These are phyloP conservation scores for Panagrolaimus sp. DNA, from an alignment of 1,140 invertebrate genomes.

Conservation along the genomic window DNA sequence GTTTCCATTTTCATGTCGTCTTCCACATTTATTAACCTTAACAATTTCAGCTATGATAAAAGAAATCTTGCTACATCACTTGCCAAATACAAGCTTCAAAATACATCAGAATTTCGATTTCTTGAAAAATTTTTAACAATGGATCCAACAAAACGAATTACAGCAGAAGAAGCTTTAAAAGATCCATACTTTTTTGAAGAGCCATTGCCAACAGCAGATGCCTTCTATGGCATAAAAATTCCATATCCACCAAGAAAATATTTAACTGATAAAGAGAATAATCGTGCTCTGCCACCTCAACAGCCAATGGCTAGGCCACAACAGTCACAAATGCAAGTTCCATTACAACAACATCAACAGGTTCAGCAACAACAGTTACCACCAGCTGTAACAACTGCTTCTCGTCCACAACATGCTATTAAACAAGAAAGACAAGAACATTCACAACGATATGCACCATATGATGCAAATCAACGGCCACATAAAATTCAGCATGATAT, in stretches of 20 bases:
- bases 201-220: conserved; percentile 78
- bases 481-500: no score
- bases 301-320: conserved; percentile 1
- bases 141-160: conserved; percentile 96
- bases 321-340: not conserved
- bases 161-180: conserved; percentile 68
- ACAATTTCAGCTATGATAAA: conserved; percentile 63
- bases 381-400: no score
- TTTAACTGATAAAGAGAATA: conserved; percentile 93
- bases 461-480: no score
- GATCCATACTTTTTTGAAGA: conserved; percentile 67
- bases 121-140: conserved; percentile 87
- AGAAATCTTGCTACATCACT: conserved; percentile 90
- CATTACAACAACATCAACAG: no score
- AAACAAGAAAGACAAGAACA: no score
- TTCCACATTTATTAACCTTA: conserved; percentile 68
- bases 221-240: conserved; percentile 87
- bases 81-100: conserved; percentile 87
- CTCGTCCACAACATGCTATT: no score
- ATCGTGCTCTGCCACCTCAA: conserved; percentile 59
- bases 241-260: conserved; percentile 98
- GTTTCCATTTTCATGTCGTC: no score
- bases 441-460: no score
- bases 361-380: no score
- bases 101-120: conserved; percentile 90